Evolutionary conservation across 2,113 vertebrate genomes (phyloP), one percentile per base, ranked within the genome.

Genomic region (Peromyscus polionotus): DNA sequence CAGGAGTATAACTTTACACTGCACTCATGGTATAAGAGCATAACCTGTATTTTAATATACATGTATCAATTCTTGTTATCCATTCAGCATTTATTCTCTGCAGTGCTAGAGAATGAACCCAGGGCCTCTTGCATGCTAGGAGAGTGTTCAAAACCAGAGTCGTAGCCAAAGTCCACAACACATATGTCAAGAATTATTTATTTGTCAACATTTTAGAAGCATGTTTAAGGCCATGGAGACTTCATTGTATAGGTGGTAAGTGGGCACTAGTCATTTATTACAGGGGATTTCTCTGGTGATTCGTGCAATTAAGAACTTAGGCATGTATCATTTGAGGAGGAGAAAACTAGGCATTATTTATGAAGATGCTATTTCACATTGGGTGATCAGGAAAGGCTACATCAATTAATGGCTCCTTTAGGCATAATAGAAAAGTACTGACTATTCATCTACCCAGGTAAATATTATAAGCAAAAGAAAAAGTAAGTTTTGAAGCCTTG

Each of bases 41-140:
- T 31, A 89, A 77, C 7, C 48, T 89, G 14, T 33, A 33, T 67
- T 19, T 45, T 48, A 19, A 48, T 33, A 86, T 67, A 48, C 26
- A 67, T 20, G 14, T 19, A 48, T 67, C 28, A 31, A 67, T 45
- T 45, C 7, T 45, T 65, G 7, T 19, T 45, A 45, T 5, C 19
- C n/a, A 63, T 5, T 84, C 26, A 45, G 14, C n/a, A 17, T 65
- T 65, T 63, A 12, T 54, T 54, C 61, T 85, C 13, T 28, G 24
- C 39, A 65, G 3, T 65, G 7, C 5, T 65, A 3, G 39, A n/a
- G 26, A n/a, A 17, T 20, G 22, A 61, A 61, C 22, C 2, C 4
- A 39, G 22, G 2, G 12, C 1, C 1, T 28, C 12, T 7, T 61
- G 11, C 0, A 39, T 84, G 9, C 54, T n/a, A 24, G 3, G 4